Base-by-base conservation (phyloP, 2,113 vertebrate genomes). In the Lasiurus cinereus region DNA sequence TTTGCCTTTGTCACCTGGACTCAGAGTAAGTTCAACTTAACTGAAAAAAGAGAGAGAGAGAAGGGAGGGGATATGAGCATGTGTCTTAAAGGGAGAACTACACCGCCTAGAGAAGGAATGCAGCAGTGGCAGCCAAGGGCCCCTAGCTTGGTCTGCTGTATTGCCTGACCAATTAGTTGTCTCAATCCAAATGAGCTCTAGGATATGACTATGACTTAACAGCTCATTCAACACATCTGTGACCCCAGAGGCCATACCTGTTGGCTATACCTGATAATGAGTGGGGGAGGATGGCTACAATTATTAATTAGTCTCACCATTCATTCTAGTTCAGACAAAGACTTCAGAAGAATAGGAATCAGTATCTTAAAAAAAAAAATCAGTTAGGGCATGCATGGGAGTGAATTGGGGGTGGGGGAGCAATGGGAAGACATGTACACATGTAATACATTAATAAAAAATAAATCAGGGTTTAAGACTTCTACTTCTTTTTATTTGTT, bases 151-250 rank as follows among this genome's bases (percentile, higher is more conserved):
- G 83, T 39, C 73, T 67, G 90, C 73, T 95, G 24, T 76, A 31
- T 59, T 33, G 69, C 84, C 83, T 89, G 39, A 94, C 39, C 39
- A 39, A 39, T 39, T 39, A 39, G 39, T 39, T 39, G 39, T 39
- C 39, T 39, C 39, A 39, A 64, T 62, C 80, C 52, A 19, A 67
- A 83, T 46, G 72, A 95, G 64, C 70, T 91, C 52, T 66, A 91
- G 89, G 92, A 95, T 84, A 95, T 96, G 94, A 96, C 94, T 72
- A 52, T 96, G 95, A 96, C 96, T 80, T n/a, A 39, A 96, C 78
- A 88, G 95, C 97, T 97, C 91, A 96, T 80, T 78, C 33, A 21
- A 97, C 95, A 98, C 96, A 96, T 95, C 96, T 97, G 89, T 96
- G 88, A 92, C 94, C 69, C 94, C 92, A 96, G 91, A 93, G 91